Evolutionary conservation across 2,113 vertebrate species (phyloP).

Genomic region (Hucho hucho): DNA sequence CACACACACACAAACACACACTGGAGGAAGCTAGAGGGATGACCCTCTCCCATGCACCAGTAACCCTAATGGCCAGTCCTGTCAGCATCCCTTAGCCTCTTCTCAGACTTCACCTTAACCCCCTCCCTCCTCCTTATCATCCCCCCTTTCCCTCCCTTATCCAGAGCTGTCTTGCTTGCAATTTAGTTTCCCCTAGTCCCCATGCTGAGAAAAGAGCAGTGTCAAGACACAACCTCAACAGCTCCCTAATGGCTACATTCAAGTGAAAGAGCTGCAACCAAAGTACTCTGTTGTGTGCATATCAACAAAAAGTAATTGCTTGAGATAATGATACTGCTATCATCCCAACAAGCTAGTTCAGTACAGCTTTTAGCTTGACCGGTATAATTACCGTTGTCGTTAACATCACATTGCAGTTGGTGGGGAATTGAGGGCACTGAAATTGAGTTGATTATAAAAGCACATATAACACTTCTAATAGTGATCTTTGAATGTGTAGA

Average conservation of each 20-base stretch:
- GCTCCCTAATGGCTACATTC: slow-evolving; percentile 10
- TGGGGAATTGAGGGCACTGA: too few species aligned
- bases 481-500: too few species aligned
- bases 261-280: slow-evolving; percentile 9
- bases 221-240: slow-evolving; percentile 7
- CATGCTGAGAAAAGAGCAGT: not conserved
- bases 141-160: slow-evolving; percentile 7
- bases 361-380: too few species aligned
- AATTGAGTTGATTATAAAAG: too few species aligned
- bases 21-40: not conserved
- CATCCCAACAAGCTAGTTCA: too few species aligned
- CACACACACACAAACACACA: not conserved
- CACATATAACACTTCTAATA: too few species aligned
- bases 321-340: not conserved
- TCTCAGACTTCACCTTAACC: slow-evolving; percentile 8
- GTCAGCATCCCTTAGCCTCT: slow-evolving; percentile 27
- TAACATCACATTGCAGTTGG: too few species aligned
- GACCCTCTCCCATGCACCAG: slow-evolving; percentile 16
- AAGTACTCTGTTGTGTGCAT: slow-evolving; percentile 1
- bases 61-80: slow-evolving; percentile 26
- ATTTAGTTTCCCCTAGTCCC: slow-evolving; percentile 28
- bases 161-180: slow-evolving; percentile 31
- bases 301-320: not conserved
- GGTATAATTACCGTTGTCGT: too few species aligned
- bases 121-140: not conserved